Percentiles rank a stretch among this genome's conserved stretches.
phyloP scores from a whole-genome alignment of 2,888 invertebrate genomes.

The Lithophane socia region DNA sequence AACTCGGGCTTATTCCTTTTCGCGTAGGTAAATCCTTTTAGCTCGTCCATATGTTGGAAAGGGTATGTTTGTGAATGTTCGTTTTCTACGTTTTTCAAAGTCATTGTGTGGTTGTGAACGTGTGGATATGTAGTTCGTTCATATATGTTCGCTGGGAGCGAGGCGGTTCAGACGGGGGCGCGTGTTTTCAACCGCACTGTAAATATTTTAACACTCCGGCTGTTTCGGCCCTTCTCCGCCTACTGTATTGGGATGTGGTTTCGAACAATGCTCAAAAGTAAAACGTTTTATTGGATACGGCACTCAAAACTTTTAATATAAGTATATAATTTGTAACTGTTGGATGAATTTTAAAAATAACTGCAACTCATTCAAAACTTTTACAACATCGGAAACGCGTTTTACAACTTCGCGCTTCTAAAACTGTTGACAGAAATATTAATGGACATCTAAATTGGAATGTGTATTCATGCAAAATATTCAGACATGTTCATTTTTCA shows the following conservation, averaged over 20 bases:
- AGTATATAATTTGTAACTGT: slow-evolving; percentile 6
- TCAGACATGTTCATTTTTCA: slow-evolving; percentile 37
- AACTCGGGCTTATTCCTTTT: slow-evolving; percentile 29
- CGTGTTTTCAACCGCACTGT: slow-evolving; percentile 80
- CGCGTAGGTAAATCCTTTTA: slow-evolving; percentile 50
- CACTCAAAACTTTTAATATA: slow-evolving; percentile 33
- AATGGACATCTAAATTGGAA: slow-evolving; percentile 22
- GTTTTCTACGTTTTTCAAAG: slow-evolving; percentile 64
- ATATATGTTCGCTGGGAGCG: slow-evolving; percentile 70
- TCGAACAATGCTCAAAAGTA: slow-evolving; percentile 61
- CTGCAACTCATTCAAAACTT: slow-evolving; percentile 3
- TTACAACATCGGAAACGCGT: neutral
- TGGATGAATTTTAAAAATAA: slow-evolving; percentile 26
- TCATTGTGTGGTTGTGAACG: slow-evolving; percentile 54
- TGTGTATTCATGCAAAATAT: slow-evolving; percentile 38
- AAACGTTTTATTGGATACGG: slow-evolving; percentile 60
- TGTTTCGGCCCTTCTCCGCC: slow-evolving; percentile 72
- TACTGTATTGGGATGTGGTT: slow-evolving; percentile 75
- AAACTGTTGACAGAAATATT: slow-evolving; percentile 35
- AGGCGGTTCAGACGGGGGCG: slow-evolving; percentile 70
- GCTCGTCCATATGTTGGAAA: slow-evolving; percentile 36
- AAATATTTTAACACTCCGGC: slow-evolving; percentile 83
- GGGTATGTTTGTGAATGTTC: slow-evolving; percentile 43
- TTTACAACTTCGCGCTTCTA: slow-evolving; percentile 11
- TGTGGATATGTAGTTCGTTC: slow-evolving; percentile 61